Evolutionary conservation across 2,888 invertebrate species (phyloP), one percentile per base, ranked within the genome.

Genomic region (Apamea anceps): DNA sequence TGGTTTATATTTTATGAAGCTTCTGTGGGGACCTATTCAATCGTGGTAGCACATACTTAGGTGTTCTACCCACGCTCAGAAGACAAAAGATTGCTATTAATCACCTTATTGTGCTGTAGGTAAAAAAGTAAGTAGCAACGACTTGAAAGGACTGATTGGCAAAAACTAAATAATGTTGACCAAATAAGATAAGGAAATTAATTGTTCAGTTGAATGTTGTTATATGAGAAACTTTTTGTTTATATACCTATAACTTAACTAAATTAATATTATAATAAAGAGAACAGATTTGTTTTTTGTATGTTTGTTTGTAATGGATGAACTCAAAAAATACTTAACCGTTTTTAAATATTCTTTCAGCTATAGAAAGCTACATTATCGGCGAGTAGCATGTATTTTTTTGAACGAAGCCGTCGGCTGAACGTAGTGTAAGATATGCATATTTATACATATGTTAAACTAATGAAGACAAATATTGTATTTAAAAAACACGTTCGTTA

Each of bases 1-100:
- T 54, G 54, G 54, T 28, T 13, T 6, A n/a, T n/a, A 62, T 15
- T 15, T 28, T 15, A 62, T 83, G 66, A 21, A 65, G 51, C 87
- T 85, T 85, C 85, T 87, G 84, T 25, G 15, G 0, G 10, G 1
- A n/a, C 13, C 25, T 78, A 10, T 65, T 54, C 1, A 45, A 28
- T 75, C 1, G 13, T 21, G 60, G 8, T 75, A 48, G 48, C 15
- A 48, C 15, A 48, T 15, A 48, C 15, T 48, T 48, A 48, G 48
- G 48, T 48, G 72, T 85, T 62, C 82, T 75, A 79, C 88, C 88
- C 85, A 91, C 88, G 81, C 79, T 60, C 28, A 42, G n/a, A 78
- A 86, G 75, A 90, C 90, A 90, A 89, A 89, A 89, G 85, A 85
- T 79, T 81, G 77, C 80, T 86, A 90, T 91, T 90, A 91, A 90